These are phyloP conservation scores for Ellobius talpinus DNA, from an alignment of 2,113 vertebrate species.

Conservation along the genomic window DNA sequence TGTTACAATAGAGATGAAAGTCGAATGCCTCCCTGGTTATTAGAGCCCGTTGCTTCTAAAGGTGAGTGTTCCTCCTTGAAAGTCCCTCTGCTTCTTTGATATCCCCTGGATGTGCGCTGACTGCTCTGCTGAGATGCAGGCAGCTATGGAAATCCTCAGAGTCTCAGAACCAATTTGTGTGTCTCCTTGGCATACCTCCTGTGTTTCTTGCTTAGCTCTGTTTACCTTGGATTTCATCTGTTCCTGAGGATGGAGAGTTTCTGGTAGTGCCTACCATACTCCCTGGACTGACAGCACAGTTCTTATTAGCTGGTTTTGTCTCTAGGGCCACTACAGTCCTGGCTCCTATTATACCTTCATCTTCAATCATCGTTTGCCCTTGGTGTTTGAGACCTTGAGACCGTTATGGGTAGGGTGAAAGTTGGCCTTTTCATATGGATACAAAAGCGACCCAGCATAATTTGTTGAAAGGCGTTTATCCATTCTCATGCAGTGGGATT, in stretches of 20 bases:
- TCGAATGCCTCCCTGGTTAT: not conserved
- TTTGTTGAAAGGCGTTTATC: not conserved
- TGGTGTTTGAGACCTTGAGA: not conserved
- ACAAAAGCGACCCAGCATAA: too few relatives aligned
- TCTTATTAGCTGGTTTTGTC: rapidly evolving
- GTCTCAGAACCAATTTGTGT: not conserved
- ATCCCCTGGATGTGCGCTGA: not conserved
- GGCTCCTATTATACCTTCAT: not conserved
- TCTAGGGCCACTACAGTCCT: not conserved
- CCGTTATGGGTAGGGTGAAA: not conserved
- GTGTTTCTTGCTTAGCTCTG: not conserved
- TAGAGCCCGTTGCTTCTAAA: slow-evolving; percentile 9
- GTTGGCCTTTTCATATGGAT: not conserved
- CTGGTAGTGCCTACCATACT: not conserved
- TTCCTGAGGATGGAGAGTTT: not conserved
- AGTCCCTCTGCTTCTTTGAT: slow-evolving; percentile 21
- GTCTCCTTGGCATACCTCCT: not conserved
- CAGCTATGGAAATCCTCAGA: not conserved
- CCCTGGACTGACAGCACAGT: not conserved
- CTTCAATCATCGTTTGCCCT: not conserved
- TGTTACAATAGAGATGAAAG: not conserved
- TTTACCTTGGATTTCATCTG: slow-evolving; percentile 21
- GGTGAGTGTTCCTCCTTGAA: not conserved
- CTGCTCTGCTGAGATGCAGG: not conserved
- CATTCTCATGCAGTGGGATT: not conserved